Evolutionary conservation across 2,888 invertebrate genomes (phyloP).

Genomic region (Macrophya annulata): DNA sequence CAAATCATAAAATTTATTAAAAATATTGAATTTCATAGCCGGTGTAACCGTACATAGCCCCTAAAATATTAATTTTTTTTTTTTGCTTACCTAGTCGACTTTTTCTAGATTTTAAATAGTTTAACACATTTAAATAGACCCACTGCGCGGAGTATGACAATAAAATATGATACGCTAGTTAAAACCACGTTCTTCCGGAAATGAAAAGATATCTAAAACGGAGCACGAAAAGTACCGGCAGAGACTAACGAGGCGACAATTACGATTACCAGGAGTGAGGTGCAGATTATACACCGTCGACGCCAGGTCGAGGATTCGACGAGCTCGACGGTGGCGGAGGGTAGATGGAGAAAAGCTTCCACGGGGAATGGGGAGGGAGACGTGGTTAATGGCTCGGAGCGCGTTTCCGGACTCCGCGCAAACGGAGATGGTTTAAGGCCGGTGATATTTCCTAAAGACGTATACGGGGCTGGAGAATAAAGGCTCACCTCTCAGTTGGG

Average conservation of each 20-base stretch:
- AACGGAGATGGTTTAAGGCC: constrained; percentile 64
- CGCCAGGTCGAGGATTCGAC: neutral
- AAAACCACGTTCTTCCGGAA: constrained; percentile 25
- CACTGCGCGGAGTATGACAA: neutral
- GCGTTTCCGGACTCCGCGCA: constrained; percentile 70
- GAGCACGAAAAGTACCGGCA: neutral
- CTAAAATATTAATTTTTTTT: neutral
- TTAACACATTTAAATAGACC: neutral
- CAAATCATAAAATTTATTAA: neutral
- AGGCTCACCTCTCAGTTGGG: constrained; percentile 76
- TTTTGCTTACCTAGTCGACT: neutral
- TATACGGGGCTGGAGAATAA: constrained; percentile 74
- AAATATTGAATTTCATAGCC: neutral
- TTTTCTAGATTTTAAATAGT: neutral
- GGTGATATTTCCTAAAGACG: constrained; percentile 77
- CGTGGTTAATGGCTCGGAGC: constrained; percentile 77
- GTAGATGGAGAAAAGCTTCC: constrained; percentile 35
- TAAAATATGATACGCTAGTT: constrained; percentile 21
- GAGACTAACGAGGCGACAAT: constrained; percentile 71
- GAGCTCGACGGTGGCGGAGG: constrained; percentile 56
- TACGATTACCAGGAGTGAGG: constrained; percentile 58
- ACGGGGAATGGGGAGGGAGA: constrained; percentile 60
- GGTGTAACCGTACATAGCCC: neutral
- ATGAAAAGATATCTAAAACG: neutral
- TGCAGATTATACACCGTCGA: constrained; percentile 64